Evolutionary conservation across 2,888 invertebrate genomes (phyloP), one percentile per base, ranked within the genome.

Genomic region (Drosophila kuntzei): DNA sequence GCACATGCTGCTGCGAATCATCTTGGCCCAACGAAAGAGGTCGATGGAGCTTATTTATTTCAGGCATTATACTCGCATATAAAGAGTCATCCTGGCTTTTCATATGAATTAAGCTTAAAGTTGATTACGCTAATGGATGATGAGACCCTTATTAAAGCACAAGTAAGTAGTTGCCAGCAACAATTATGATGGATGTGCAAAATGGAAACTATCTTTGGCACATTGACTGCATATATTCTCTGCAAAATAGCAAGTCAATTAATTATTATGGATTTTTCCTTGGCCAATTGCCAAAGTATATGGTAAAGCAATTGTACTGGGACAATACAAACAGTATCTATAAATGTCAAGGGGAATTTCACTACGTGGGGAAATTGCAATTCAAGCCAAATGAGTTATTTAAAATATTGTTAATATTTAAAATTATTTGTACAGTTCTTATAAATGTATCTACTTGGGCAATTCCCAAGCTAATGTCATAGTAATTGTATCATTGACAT

Each of bases 31-130:
- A 12, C 43, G 29, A 55, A 16, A 12, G n/a, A 9, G 49, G 51
- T 63, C 71, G 75, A 77, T 81, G 71, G 66, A 59, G 41, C 61
- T 57, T 37, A 64, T 70, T 84, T 62, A 59, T 70, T 68, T 50
- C 59, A 34, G 63, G 44, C 59, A 70, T 69, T 71, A 37, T 25
- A 47, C 29, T 27, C n/a, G 8, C 7, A 27, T n/a, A 27, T 5
- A 14, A 18, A 29, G 1, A 14, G 16, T 18, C 16, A 25, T 37
- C 25, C n/a, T 6, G 25, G 12, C 47, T 65, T 41, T 58, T 32
- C 51, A 75, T 53, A 44, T 46, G 22, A 68, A 66, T 76, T 64
- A 66, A 62, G 59, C 57, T 62, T 65, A 68, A 55, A 67, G 64
- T 36, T 54, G 41, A 34, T 60, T 41, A 47, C 20, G 16, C 53